Evolutionary conservation across 2,797 vertebrate species (phyloP).

Genomic region (Coracias cyanogaster): DNA sequence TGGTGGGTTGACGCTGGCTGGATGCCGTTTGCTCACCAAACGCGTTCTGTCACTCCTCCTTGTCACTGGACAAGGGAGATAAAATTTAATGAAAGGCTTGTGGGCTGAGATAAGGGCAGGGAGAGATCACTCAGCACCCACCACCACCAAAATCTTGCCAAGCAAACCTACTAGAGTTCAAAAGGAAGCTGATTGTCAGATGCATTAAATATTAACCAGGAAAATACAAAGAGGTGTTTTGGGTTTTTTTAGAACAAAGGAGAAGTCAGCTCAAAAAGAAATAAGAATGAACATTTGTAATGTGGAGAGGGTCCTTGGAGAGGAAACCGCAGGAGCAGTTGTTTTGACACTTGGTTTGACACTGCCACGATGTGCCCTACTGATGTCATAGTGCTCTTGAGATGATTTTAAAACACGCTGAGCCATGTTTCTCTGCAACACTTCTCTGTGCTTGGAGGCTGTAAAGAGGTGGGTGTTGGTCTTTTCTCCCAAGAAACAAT

Average conservation of each 20-base stretch:
- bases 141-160: not conserved
- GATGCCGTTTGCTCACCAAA: not conserved
- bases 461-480: not conserved
- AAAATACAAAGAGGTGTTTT: not conserved
- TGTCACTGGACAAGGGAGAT: not conserved
- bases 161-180: not conserved
- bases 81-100: not conserved
- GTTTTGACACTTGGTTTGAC: not conserved
- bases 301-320: rapidly evolving
- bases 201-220: not conserved
- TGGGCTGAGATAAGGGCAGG: too few relatives aligned
- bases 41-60: not conserved
- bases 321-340: not conserved
- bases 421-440: not conserved
- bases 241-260: not conserved
- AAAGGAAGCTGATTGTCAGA: not conserved
- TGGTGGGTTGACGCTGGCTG: not conserved
- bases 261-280: not conserved
- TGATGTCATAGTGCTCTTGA: not conserved
- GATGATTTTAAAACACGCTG: not conserved
- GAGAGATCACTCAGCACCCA: too few relatives aligned
- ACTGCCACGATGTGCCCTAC: not conserved
- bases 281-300: not conserved
- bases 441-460: not conserved
- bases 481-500: too few relatives aligned